A percentile compares a stretch with the other conserved stretches of the same genome.
phyloP scores from a whole-genome alignment of 2,797 vertebrate species.

The Danio kyathit region DNA sequence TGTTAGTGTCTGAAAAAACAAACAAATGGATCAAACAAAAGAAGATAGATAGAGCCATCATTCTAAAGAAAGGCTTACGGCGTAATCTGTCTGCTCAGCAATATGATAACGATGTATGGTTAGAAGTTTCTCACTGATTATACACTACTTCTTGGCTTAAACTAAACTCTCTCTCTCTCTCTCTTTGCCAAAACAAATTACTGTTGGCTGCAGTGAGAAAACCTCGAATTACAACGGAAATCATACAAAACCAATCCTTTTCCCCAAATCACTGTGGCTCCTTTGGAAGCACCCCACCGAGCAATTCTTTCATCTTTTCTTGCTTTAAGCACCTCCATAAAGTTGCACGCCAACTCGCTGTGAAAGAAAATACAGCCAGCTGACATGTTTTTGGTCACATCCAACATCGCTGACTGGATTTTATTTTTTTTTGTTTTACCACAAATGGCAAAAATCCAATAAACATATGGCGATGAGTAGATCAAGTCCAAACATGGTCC shows the following conservation, averaged over 20 bases:
- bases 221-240: constrained; percentile 38
- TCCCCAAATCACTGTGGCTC: constrained; percentile 16
- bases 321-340: neutral
- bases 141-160: constrained; percentile 27
- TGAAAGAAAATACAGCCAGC: neutral
- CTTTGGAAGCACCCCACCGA: constrained; percentile 29
- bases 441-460: constrained; percentile 21
- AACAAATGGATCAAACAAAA: constrained; percentile 4
- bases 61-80: neutral
- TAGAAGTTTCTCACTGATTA: constrained; percentile 47
- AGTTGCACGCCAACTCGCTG: constrained; percentile 2
- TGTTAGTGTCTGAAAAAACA: constrained; percentile 14
- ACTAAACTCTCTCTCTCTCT: constrained; percentile 30
- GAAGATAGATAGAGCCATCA: constrained; percentile 25
- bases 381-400: neutral
- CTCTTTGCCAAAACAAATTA: constrained; percentile 39
- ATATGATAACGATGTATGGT: constrained; percentile 65
- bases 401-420: neutral
- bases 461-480: neutral
- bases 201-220: constrained; percentile 45
- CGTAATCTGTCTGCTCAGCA: constrained; percentile 61
- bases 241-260: constrained; percentile 19
- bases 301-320: constrained; percentile 33
- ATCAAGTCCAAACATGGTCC: constrained; percentile 9
- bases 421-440: constrained; percentile 37